These are phyloP conservation scores for Apolygus lucorum DNA, from an alignment of 1,140 invertebrate species.

Conservation along the genomic window DNA sequence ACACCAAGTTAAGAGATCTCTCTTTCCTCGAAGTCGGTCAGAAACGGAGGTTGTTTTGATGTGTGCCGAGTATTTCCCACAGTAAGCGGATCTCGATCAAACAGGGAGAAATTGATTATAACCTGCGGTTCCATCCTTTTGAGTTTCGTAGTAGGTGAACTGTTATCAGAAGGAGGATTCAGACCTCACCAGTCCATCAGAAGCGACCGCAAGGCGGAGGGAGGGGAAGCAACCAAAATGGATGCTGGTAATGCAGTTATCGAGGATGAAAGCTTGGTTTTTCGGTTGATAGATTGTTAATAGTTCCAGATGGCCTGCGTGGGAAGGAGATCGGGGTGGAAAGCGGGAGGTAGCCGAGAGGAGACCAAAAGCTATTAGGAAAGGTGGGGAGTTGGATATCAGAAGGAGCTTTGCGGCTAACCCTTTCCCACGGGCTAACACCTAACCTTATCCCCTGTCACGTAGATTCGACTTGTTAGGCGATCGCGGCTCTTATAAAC, in stretches of 20 bases:
- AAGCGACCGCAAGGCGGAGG: no score
- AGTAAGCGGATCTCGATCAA: no score
- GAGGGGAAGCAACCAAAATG: background rate
- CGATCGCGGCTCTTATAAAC: background rate
- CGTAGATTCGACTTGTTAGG: background rate
- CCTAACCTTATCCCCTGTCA: background rate
- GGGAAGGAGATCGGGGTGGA: background rate
- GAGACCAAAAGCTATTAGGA: background rate
- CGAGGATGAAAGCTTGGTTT: slow-evolving; percentile 14
- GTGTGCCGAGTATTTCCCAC: no score
- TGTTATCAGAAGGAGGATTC: no score
- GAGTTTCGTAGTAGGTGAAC: no score
- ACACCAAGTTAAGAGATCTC: no score
- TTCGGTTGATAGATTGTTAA: background rate
- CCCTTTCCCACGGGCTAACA: background rate
- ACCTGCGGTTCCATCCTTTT: no score
- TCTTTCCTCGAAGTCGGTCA: no score
- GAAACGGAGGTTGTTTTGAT: no score
- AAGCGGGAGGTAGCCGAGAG: background rate
- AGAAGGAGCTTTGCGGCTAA: background rate
- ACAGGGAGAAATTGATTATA: no score
- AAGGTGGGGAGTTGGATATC: background rate
- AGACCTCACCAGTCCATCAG: no score
- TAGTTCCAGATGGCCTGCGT: background rate
- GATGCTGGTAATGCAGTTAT: background rate